Base-by-base conservation (phyloP, 2,797 vertebrate species). In the Sardinella longiceps region DNA sequence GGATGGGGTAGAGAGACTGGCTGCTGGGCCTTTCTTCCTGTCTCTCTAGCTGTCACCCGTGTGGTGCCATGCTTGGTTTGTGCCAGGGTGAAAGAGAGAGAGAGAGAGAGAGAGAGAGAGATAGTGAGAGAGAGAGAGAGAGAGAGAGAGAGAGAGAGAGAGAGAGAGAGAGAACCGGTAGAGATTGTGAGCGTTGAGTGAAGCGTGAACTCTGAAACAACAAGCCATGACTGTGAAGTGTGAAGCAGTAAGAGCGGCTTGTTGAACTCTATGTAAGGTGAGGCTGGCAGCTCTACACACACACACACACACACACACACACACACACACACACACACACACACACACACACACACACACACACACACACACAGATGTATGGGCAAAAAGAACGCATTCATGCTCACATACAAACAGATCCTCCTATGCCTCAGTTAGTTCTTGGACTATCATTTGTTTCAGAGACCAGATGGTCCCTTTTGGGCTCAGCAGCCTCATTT, bases 391-490 rank as follows among this genome's bases (percentile, higher is more conserved):
- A n/a, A 37, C 66, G 20, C 60, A 63, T n/a, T 25, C 56, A 58
- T 58, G 18, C 23, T 50, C n/a, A 63, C 60, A 63, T 1, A 63
- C 25, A 63, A 5, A 5, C 63, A 33, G 28, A 70, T 18, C 28
- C 14, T 14, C 11, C 20, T 88, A 83, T 84, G 88, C 90, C 88
- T 87, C 87, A 88, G 88, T 89, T 88, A 89, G 86, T 83, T 87
- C 30, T 87, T 89, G 90, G 88, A 93, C 91, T 86, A 86, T 91
- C 43, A 77, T 77, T 77, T 74, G 39, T 92, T 91, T 88, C 86
- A 91, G 84, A 83, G 86, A 92, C 86, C 92, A 94, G 92, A 93
- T 93, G 91, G 92, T 87, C 88, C 20, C 0, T 86, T 88, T 20
- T 90, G 87, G 82, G 87, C 85, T 82, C 56, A 30, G 86, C 56